phyloP scores from a whole-genome alignment of 2,888 invertebrate genomes.

The Pteria penguin region DNA sequence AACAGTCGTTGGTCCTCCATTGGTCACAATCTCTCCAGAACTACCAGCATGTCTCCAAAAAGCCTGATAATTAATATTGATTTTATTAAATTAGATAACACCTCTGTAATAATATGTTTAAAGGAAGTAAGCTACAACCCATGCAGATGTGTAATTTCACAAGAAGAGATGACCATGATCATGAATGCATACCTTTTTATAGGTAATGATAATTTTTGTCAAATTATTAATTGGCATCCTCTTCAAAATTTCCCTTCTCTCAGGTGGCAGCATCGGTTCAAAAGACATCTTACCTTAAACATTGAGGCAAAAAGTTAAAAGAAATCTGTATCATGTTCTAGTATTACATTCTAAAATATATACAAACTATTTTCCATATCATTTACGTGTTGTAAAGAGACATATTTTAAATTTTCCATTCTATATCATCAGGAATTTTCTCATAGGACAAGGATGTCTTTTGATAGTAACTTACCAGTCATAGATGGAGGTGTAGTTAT shows the following conservation, averaged over 20 bases:
- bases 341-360: too few relatives aligned
- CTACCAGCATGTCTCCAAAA: constrained; percentile 78
- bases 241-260: constrained; percentile 71
- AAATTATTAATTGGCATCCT: constrained; percentile 76
- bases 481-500: constrained; percentile 75
- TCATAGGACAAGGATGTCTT: too few relatives aligned
- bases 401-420: too few relatives aligned
- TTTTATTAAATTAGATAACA: not conserved
- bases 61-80: constrained; percentile 58
- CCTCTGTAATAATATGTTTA: not conserved
- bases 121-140: too few relatives aligned
- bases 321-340: too few relatives aligned
- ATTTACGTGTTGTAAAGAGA: too few relatives aligned
- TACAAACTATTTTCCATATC: too few relatives aligned
- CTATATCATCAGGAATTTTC: too few relatives aligned
- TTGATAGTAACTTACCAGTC: constrained; percentile 68
- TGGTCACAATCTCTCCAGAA: constrained; percentile 80
- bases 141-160: not conserved
- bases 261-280: constrained; percentile 70
- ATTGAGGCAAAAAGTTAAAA: not conserved
- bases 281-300: constrained; percentile 71
- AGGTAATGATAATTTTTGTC: constrained; percentile 78
- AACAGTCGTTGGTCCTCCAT: constrained; percentile 67
- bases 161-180: not conserved
- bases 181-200: constrained; percentile 60